These are phyloP conservation scores for Drosophila fulvimacula DNA, from an alignment of 2,888 invertebrate genomes.

Conservation along the genomic window DNA sequence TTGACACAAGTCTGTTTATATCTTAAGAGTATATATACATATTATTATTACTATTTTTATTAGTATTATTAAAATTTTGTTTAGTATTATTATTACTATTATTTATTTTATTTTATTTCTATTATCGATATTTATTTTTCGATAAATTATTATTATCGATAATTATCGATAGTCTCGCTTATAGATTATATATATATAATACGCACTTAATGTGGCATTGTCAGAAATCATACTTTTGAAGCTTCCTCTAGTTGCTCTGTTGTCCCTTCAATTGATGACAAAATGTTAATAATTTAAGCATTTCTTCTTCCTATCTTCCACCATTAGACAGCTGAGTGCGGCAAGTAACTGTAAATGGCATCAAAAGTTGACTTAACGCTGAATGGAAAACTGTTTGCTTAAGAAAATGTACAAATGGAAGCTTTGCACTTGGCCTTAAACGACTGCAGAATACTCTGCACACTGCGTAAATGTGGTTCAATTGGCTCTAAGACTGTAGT, in stretches of 20 bases:
- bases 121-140: no score
- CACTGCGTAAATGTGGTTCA: background rate
- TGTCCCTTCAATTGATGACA: slow-evolving; percentile 12
- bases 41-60: no score
- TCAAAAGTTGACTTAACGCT: slow-evolving; percentile 15
- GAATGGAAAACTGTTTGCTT: background rate
- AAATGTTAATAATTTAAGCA: slow-evolving; percentile 16
- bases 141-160: no score
- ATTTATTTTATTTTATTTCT: no score
- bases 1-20: no score
- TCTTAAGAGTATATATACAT: no score
- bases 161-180: no score
- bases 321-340: background rate
- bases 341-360: slow-evolving; percentile 28
- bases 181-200: no score
- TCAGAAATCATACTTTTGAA: background rate
- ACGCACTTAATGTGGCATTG: no score
- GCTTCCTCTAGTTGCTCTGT: background rate
- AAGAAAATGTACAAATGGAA: background rate
- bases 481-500: background rate
- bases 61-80: no score
- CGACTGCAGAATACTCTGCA: background rate
- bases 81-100: no score
- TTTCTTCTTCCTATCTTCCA: slow-evolving; percentile 3
- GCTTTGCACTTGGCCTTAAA: background rate